Evolutionary conservation across 2,888 invertebrate species (phyloP).

Genomic region (Drosophila differens): DNA sequence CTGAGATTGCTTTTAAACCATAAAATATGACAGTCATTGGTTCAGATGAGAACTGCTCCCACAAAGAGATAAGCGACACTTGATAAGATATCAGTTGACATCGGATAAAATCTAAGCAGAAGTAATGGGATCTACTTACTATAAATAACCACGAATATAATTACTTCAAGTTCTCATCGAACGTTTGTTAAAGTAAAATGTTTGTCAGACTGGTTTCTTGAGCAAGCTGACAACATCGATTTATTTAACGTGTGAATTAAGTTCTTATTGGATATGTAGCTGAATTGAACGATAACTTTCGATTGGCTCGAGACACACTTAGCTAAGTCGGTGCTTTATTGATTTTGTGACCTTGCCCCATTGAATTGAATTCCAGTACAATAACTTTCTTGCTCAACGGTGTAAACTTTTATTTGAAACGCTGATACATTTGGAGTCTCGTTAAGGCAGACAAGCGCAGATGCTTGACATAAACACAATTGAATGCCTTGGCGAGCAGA

Average conservation of each 20-base stretch:
- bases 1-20: constrained; percentile 40
- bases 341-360: constrained; percentile 20
- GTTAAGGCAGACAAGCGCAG: constrained; percentile 8
- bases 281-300: constrained; percentile 4
- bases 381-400: not conserved
- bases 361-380: not conserved
- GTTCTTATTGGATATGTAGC: not conserved
- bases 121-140: not conserved
- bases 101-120: not conserved
- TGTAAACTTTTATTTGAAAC: not conserved
- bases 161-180: not conserved
- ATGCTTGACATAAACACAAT: constrained; percentile 26
- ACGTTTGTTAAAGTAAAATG: not conserved
- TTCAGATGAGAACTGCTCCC: constrained; percentile 10
- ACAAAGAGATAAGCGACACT: not conserved
- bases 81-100: not conserved
- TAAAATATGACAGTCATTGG: constrained; percentile 40
- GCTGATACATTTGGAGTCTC: not conserved
- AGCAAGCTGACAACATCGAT: not conserved
- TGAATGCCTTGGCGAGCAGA: constrained; percentile 29
- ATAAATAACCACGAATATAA: not conserved
- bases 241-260: not conserved
- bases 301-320: not conserved
- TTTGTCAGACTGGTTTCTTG: not conserved
- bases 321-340: constrained; percentile 7